phyloP scores from a whole-genome alignment of 2,888 invertebrate genomes.

The Harpagoxenus sublaevis region DNA sequence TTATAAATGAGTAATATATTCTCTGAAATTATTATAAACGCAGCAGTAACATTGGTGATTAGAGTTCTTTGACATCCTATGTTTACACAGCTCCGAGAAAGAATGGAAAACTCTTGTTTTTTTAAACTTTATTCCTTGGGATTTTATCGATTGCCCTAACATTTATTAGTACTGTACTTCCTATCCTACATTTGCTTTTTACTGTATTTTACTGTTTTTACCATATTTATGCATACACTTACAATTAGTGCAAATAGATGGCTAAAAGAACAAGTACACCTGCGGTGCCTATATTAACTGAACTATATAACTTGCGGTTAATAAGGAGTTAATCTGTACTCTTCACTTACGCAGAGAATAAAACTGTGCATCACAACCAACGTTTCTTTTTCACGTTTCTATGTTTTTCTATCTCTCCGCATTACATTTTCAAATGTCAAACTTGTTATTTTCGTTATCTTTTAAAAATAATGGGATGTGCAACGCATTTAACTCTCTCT shows the following conservation, averaged over 20 bases:
- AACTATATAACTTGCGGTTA: slow-evolving; percentile 8
- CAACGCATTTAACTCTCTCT: neutral
- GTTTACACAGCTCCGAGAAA: slow-evolving; percentile 11
- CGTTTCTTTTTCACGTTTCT: neutral
- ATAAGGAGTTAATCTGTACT: slow-evolving; percentile 47
- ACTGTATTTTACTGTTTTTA: slow-evolving; percentile 19
- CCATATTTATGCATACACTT: slow-evolving; percentile 24
- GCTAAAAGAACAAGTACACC: slow-evolving; percentile 42
- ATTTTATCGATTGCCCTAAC: slow-evolving; percentile 24
- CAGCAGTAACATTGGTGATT: slow-evolving; percentile 23
- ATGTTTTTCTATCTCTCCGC: neutral
- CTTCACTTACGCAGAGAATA: slow-evolving; percentile 43
- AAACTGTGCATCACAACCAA: slow-evolving; percentile 33
- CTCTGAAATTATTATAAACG: slow-evolving; percentile 61
- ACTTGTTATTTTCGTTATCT: slow-evolving; percentile 47
- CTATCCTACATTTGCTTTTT: slow-evolving; percentile 26
- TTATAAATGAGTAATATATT: slow-evolving; percentile 71
- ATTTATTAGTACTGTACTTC: slow-evolving; percentile 21
- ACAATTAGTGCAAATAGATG: slow-evolving; percentile 14
- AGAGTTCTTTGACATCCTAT: slow-evolving; percentile 21
- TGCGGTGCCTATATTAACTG: slow-evolving; percentile 51
- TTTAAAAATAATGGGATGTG: slow-evolving; percentile 28
- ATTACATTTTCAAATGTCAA: slow-evolving; percentile 38
- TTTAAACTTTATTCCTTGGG: neutral
- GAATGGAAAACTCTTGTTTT: neutral